Evolutionary conservation across 2,888 invertebrate species (phyloP).

Genomic region (Cataglyphis altisquamis): DNA sequence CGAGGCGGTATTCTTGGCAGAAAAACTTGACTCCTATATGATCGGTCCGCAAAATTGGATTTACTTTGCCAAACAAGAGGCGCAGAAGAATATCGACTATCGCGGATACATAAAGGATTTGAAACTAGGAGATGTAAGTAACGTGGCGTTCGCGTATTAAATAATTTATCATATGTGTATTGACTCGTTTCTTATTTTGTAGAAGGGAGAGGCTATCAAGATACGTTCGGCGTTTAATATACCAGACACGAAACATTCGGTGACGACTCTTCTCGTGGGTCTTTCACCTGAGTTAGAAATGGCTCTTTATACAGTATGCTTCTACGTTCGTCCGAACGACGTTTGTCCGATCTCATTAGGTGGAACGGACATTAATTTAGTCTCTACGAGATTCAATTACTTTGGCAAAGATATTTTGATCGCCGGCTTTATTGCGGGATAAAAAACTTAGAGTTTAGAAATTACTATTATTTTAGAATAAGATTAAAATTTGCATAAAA

Average conservation of each 20-base stretch:
- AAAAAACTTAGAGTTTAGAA: neutral
- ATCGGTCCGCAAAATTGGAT: slow-evolving; percentile 96
- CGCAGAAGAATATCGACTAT: slow-evolving; percentile 91
- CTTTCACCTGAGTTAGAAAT: slow-evolving; percentile 97
- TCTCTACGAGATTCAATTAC: slow-evolving; percentile 92
- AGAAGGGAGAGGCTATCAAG: slow-evolving; percentile 93
- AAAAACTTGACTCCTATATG: slow-evolving; percentile 90
- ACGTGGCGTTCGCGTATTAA: neutral
- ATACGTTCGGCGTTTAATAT: slow-evolving; percentile 90
- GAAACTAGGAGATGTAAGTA: slow-evolving; percentile 90
- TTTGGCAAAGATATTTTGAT: slow-evolving; percentile 93
- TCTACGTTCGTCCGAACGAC: slow-evolving; percentile 91
- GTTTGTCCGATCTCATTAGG: slow-evolving; percentile 92
- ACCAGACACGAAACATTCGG: slow-evolving; percentile 90
- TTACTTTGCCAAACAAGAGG: slow-evolving; percentile 93
- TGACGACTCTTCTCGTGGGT: slow-evolving; percentile 93
- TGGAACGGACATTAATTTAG: slow-evolving; percentile 90
- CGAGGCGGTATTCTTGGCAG: slow-evolving; percentile 96
- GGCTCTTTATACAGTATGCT: slow-evolving; percentile 96
- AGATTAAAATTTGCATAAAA: neutral
- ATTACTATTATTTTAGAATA: slow-evolving; percentile 2
- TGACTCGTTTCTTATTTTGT: slow-evolving; percentile 79
- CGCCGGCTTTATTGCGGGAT: slow-evolving; percentile 88
- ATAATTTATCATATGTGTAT: neutral
- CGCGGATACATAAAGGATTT: slow-evolving; percentile 93